Base-by-base conservation (phyloP, 2,888 invertebrate species). In the Ochropleura leucogaster region DNA sequence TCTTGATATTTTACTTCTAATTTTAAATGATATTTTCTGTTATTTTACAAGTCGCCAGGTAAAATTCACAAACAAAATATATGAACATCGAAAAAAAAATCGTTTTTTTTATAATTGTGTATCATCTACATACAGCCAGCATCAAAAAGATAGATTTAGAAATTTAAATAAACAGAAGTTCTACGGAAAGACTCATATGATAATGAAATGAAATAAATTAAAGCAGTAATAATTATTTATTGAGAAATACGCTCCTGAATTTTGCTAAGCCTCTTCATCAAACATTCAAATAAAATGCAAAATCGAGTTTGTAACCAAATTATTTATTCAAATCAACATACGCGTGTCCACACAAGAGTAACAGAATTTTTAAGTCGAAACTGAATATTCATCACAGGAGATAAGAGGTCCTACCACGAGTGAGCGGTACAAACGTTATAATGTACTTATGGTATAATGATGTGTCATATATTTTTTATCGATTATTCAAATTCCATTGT, bases 331-430 rank as follows among this genome's bases (percentile, higher is more conserved):
- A 51, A 84, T n/a, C 53, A 55, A 66, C 40, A 46, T 49, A 66
- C 30, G 30, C n/a, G 12, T 20, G 8, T 60, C 18, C 63, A 47
- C 12, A 57, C 40, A 51, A 68, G 57, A 30, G 20, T n/a, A 70
- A 60, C 59, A 74, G 40, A 12, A 55, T 72, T 84, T 79, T 62
- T 51, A 57, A 55, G 20, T 51, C 30, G 8, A 51, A 63, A 70
- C 60, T 68, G 67, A 72, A 84, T 84, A 84, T 82, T 68, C 60
- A 72, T 67, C 64, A 68, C 64, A 66, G 30, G 42, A 51, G 16
- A 72, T 30, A 30, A 3, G 30, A 30, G 30, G 30, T 30, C 30
- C 30, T 30, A 30, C 30, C 30, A 30, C 30, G 30, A 30, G 30
- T 30, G 30, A 2, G 30, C 30, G 30, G 30, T 30, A 30, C n/a